Evolutionary conservation across 2,797 vertebrate genomes (phyloP).

Genomic region (Sebastes aleutianus): DNA sequence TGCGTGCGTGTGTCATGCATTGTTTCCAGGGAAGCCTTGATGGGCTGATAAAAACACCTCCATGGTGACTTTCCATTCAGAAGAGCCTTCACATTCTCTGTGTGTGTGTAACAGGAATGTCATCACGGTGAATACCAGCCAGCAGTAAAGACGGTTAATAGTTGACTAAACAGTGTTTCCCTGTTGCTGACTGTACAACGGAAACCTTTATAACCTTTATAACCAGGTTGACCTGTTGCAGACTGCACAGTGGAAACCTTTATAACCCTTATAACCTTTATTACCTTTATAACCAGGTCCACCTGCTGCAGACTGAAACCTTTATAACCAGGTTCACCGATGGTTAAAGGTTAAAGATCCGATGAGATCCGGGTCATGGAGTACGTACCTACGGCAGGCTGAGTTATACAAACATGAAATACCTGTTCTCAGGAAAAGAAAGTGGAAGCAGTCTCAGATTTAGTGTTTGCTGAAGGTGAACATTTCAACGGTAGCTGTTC

Average conservation of each 20-base stretch:
- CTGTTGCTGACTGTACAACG: background rate
- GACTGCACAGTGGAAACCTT: no score
- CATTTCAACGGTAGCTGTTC: background rate
- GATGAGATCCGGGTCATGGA: background rate
- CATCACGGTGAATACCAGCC: background rate
- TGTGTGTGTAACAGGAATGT: background rate
- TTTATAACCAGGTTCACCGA: background rate
- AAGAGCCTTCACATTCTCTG: background rate
- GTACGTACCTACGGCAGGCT: no score
- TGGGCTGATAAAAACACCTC: background rate
- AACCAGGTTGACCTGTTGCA: no score
- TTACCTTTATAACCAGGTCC: no score
- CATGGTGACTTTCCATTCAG: constrained; percentile 7
- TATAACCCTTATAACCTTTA: no score
- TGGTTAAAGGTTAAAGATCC: background rate
- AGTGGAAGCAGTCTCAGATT: background rate
- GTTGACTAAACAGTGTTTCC: constrained; percentile 5
- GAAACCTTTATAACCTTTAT: background rate
- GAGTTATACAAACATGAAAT: background rate
- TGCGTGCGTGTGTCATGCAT: background rate
- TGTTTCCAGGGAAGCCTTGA: constrained; percentile 42
- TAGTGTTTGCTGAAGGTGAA: background rate
- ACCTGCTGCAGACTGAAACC: no score
- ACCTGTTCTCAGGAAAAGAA: background rate
- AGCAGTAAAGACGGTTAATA: constrained; percentile 7